Evolutionary conservation across 2,888 invertebrate species (phyloP).

Genomic region (Meloe dianella): DNA sequence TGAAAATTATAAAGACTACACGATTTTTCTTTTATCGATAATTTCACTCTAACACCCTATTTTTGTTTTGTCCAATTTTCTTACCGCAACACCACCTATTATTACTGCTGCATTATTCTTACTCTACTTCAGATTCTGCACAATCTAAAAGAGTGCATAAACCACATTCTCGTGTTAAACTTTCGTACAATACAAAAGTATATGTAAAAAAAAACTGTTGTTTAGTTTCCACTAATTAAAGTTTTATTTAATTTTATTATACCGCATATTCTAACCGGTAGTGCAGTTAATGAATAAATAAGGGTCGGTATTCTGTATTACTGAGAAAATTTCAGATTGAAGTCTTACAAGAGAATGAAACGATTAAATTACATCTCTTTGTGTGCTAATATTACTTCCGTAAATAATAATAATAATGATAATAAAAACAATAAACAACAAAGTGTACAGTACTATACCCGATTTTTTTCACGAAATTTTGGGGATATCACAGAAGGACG

Average conservation of each 20-base stretch:
- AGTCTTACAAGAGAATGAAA: not conserved
- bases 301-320: not conserved
- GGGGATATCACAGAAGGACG: not conserved
- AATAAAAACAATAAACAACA: not conserved
- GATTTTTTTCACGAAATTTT: too few relatives aligned
- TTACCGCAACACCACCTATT: too few relatives aligned
- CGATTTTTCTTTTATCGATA: too few relatives aligned
- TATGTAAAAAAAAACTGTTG: too few relatives aligned
- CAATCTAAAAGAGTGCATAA: not conserved
- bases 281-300: not conserved
- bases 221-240: not conserved
- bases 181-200: too few relatives aligned
- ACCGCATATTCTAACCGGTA: not conserved
- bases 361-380: not conserved
- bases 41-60: too few relatives aligned
- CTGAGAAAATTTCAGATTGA: not conserved
- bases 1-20: too few relatives aligned
- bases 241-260: not conserved
- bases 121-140: not conserved
- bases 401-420: not conserved
- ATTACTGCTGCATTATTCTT: not conserved
- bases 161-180: not conserved
- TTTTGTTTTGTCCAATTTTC: too few relatives aligned
- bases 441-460: too few relatives aligned
- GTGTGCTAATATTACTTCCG: not conserved